phyloP scores from a whole-genome alignment of 2,113 vertebrate species.

The Charina bottae region DNA sequence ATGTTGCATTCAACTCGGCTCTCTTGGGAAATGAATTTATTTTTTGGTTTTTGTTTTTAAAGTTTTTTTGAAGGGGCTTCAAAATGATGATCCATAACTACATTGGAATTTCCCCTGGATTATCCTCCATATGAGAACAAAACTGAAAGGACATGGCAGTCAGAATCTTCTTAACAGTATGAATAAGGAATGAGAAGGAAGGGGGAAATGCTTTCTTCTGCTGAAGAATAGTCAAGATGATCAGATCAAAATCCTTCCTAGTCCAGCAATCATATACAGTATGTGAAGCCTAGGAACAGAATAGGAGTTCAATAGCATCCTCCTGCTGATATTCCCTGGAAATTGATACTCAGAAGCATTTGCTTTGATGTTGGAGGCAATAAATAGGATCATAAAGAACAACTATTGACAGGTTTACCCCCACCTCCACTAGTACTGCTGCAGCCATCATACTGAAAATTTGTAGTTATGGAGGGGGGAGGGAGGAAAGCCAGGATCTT shows the following conservation, averaged over 20 bases:
- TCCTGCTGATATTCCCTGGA: neutral
- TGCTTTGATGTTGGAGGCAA: neutral
- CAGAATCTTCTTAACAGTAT: neutral
- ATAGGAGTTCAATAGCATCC: neutral
- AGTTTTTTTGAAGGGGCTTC: neutral
- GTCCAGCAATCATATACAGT: neutral
- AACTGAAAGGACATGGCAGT: neutral
- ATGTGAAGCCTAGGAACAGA: neutral
- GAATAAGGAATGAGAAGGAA: neutral
- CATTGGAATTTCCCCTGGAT: neutral
- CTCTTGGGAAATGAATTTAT: neutral
- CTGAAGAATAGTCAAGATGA: neutral
- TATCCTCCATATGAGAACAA: neutral
- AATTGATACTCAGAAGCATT: neutral
- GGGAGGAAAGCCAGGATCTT: neutral
- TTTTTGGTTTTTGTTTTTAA: neutral
- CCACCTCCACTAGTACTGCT: too few relatives aligned
- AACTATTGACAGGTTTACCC: neutral
- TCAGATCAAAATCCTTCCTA: neutral
- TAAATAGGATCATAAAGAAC: neutral
- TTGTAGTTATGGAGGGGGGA: neutral
- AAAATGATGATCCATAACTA: neutral
- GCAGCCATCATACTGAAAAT: neutral
- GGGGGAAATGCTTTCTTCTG: neutral
- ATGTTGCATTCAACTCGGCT: neutral